Base-by-base conservation (phyloP, 2,113 vertebrate species). In the Gasterosteus nipponicus region DNA sequence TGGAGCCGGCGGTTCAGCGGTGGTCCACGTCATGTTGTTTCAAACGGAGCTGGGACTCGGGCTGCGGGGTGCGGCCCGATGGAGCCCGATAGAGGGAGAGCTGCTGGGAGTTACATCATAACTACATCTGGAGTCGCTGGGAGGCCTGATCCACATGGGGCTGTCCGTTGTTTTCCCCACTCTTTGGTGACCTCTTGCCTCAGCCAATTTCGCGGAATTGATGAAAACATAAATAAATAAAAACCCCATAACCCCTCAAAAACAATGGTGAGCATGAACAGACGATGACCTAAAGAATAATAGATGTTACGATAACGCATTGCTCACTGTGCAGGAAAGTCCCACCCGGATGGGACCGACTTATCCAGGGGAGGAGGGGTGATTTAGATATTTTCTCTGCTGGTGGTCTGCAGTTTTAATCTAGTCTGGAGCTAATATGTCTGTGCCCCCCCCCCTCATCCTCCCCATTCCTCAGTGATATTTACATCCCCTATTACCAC, bases 121-220 rank as follows among this genome's bases (percentile, higher is more conserved):
- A 87, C 87, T 73, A 91, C 91, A 94, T 91, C 84, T 81, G 92
- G 84, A 87, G 77, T 65, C 90, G 68, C 87, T 93, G 85, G 19
- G 84, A 77, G 12, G 35, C 33, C 56, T 44, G 29, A 41, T 10
- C 41, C 65, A 74, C 57, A 77, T 22, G 46, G 59, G 59, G 62
- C 83, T 67, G 41, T 42, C 63, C 18, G 22, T 80, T 56, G 47
- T 14, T 83, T 76, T 76, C 77, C 72, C 73, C 51, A 42, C 51
- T 35, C 69, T 70, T 72, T 57, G 2, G 16, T 63, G 65, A 77
- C 65, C 64, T 31, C 15, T n/a, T 46, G 44, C 29, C 44, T 66
- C 64, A 11, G 22, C 44, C 59, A 42, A 56, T 79, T 76, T 10
- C 29, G 4, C 33, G 49, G 41, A 75, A 76, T 1, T 47, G 22